A percentile compares a stretch with the other conserved stretches of the same genome.
Evolutionary conservation across 2,888 invertebrate genomes (phyloP).

Genomic region (Stictocephala bisonia): DNA sequence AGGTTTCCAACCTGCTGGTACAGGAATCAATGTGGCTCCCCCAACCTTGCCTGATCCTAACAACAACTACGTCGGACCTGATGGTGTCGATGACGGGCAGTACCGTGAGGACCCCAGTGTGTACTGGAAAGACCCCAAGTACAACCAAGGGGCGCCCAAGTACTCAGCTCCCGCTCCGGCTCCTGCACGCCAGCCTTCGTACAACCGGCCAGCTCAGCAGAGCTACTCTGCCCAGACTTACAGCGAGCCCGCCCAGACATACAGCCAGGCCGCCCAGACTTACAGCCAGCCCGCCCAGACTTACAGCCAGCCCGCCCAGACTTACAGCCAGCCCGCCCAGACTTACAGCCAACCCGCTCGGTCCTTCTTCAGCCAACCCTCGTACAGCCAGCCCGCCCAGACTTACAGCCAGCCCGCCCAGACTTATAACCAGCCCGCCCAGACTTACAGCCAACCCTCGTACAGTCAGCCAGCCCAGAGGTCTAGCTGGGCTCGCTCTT

Average conservation of each 20-base stretch:
- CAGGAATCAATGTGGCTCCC: conserved; percentile 83
- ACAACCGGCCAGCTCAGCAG: conserved; percentile 51
- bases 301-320: not conserved
- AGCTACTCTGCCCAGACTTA: not conserved
- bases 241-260: conserved; percentile 23
- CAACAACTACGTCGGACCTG: conserved; percentile 65
- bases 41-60: conserved; percentile 72
- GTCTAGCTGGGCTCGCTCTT: conserved; percentile 48
- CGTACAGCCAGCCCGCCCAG: not conserved
- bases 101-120: conserved; percentile 86
- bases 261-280: not conserved
- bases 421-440: conserved; percentile 10
- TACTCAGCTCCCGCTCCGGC: conserved; percentile 60
- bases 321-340: not conserved
- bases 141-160: conserved; percentile 49
- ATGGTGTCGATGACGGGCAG: conserved; percentile 84
- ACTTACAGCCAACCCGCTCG: conserved; percentile 33
- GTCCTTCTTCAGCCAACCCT: conserved; percentile 28
- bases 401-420: conserved; percentile 2
- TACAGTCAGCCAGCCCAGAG: conserved; percentile 59
- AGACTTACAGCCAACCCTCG: conserved; percentile 61
- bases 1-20: conserved; percentile 85
- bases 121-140: conserved; percentile 71
- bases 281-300: conserved; percentile 30
- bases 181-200: conserved; percentile 59